phyloP scores from a whole-genome alignment of 92 coral and sea anemone species.

The Chrysogorgia sp. region DNA sequence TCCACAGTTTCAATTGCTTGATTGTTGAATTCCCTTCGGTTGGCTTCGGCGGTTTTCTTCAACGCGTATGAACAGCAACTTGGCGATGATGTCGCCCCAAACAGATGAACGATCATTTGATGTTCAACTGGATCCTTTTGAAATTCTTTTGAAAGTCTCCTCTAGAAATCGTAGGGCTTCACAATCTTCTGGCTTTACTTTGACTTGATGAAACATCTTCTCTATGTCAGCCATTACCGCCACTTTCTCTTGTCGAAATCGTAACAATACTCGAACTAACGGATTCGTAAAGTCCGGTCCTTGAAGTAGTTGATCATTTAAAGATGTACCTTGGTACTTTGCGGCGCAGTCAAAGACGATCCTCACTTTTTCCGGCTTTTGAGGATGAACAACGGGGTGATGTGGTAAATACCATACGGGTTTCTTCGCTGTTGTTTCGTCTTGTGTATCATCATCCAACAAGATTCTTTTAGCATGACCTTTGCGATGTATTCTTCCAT shows the following conservation, averaged over 20 bases:
- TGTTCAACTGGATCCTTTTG: slow-evolving; percentile 10
- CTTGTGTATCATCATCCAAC: slow-evolving; percentile 25
- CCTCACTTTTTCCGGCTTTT: slow-evolving; percentile 16
- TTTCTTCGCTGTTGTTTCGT: background rate
- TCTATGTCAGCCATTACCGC: slow-evolving; percentile 36
- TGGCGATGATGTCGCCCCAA: slow-evolving; percentile 49
- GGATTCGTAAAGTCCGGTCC: slow-evolving; percentile 24
- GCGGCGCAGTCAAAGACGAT: slow-evolving; percentile 20
- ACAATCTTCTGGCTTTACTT: slow-evolving; percentile 14
- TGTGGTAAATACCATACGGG: slow-evolving; percentile 68
- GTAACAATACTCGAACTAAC: slow-evolving; percentile 2
- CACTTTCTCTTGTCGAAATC: slow-evolving; percentile 20
- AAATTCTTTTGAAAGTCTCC: slow-evolving; percentile 9
- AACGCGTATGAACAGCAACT: slow-evolving; percentile 18
- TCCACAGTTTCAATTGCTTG: background rate
- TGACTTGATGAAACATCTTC: slow-evolving; percentile 28
- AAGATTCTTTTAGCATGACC: slow-evolving; percentile 52
- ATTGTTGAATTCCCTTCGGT: background rate
- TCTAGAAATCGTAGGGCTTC: slow-evolving; percentile 20
- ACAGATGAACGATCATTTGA: slow-evolving; percentile 25
- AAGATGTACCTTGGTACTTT: background rate
- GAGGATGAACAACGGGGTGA: slow-evolving; percentile 48
- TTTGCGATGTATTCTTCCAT: slow-evolving; percentile 52
- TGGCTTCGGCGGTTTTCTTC: slow-evolving; percentile 23
- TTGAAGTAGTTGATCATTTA: slow-evolving; percentile 22